Percentiles rank a stretch among this genome's conserved stretches.
phyloP scores from a whole-genome alignment of 2,888 invertebrate species.

The Chromoteleia sp. region DNA sequence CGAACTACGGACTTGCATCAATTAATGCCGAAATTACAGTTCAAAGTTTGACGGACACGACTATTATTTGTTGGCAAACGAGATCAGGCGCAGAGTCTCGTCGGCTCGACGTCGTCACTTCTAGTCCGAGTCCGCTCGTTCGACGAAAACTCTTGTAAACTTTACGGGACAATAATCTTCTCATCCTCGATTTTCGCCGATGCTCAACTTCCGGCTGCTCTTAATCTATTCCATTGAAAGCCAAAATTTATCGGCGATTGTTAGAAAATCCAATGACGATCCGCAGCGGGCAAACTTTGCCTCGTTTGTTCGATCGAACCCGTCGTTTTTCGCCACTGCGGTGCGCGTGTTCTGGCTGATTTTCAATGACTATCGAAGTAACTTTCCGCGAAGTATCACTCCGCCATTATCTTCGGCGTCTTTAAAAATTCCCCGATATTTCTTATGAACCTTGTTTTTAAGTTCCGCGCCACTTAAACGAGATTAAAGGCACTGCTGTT shows the following conservation, averaged over 20 bases:
- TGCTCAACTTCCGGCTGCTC: conserved; percentile 61
- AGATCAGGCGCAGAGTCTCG: conserved; percentile 58
- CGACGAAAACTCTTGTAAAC: conserved; percentile 67
- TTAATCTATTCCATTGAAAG: conserved; percentile 71
- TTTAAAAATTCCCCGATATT: conserved; percentile 58
- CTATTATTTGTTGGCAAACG: conserved; percentile 77
- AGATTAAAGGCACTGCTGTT: conserved; percentile 57
- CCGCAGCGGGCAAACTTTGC: conserved; percentile 67
- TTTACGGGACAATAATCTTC: conserved; percentile 68
- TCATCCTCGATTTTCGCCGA: conserved; percentile 63
- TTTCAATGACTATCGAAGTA: conserved; percentile 64
- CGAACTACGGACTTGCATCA: conserved; percentile 78
- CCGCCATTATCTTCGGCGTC: conserved; percentile 50
- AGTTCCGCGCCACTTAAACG: conserved; percentile 47
- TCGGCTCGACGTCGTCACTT: conserved; percentile 67
- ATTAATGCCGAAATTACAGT: conserved; percentile 80
- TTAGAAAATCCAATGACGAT: conserved; percentile 70
- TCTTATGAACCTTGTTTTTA: conserved; percentile 60
- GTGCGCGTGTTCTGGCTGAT: conserved; percentile 64
- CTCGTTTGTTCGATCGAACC: conserved; percentile 65
- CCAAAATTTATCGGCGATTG: conserved; percentile 70
- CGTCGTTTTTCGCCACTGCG: conserved; percentile 56
- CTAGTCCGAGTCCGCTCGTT: conserved; percentile 56
- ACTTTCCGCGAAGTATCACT: conserved; percentile 65
- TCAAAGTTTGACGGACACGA: conserved; percentile 78